Evolutionary conservation across 2,888 invertebrate species (phyloP), one percentile per base, ranked within the genome.

Genomic region (Phlogophora meticulosa): DNA sequence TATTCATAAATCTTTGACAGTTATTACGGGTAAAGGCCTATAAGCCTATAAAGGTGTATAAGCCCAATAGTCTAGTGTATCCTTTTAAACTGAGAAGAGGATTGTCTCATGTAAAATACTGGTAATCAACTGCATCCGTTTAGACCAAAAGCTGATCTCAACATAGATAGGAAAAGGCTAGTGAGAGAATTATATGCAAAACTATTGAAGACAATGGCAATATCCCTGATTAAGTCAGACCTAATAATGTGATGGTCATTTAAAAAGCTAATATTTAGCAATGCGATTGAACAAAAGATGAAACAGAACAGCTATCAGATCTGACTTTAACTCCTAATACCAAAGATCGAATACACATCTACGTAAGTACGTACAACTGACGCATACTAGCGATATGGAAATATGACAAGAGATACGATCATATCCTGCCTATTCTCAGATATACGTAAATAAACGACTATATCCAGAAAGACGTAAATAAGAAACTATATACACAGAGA

Each of bases 401-500:
- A 43, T 49, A 32, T 13, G 24, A 42, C 11, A 22, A 36, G 28
- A 70, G 22, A 36, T 64, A 11, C 42, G 15, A 48, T 72, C 51
- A 73, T 73, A 72, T 53, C 52, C 64, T 36, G 42, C 40, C 5
- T 73, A 22, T n/a, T 64, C 9, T 32, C 20, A 60, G 36, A 40
- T 17, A 24, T 11, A 70, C 40, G 40, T 3, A 32, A 49, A 49
- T 66, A 28, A 10, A 5, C 1, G 3, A 22, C 13, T 20, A 20
- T 56, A 59, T 28, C 40, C 11, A 64, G 24, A 32, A 40, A 17
- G 10, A 13, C 3, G n/a, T 46, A 10, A 15, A 63, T 38, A 22
- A 28, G 4, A 10, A 0, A 11, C 15, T 42, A 62, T 34, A 36
- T 53, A 20, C 36, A 43, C 11, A 17, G 11, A 15, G 17, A 17